phyloP scores from a whole-genome alignment of 2,888 invertebrate genomes.

The Pemphredon lugubris region DNA sequence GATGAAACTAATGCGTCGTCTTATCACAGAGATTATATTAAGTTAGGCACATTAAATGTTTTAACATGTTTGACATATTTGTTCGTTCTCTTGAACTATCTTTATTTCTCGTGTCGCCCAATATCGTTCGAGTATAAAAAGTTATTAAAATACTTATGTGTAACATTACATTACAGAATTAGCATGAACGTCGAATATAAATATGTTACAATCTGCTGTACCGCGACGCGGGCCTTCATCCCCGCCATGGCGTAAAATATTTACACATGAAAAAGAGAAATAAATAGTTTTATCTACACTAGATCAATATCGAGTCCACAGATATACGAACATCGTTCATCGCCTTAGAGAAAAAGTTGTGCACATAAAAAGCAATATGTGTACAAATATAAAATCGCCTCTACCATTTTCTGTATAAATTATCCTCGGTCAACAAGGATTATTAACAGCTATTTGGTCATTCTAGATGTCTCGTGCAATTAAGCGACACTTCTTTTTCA shows the following conservation, averaged over 20 bases:
- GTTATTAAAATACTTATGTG: conserved; percentile 15
- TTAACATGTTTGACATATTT: conserved; percentile 9
- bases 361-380: conserved; percentile 22
- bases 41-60: background rate
- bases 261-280: conserved; percentile 26
- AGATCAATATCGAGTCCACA: conserved; percentile 2
- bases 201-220: conserved; percentile 18
- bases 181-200: background rate
- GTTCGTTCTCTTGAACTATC: background rate
- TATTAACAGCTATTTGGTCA: no score
- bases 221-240: background rate
- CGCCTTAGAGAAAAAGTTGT: background rate
- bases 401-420: conserved; percentile 1
- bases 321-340: conserved; percentile 18
- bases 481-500: background rate
- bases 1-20: background rate
- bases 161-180: conserved; percentile 8
- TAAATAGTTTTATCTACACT: conserved; percentile 36
- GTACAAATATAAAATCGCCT: conserved; percentile 22
- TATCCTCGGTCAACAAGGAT: no score
- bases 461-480: no score
- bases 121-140: background rate
- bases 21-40: background rate
- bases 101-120: background rate
- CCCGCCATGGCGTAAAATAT: background rate